Evolutionary conservation across 2,888 invertebrate species (phyloP).

Genomic region (Blomia tropicalis): DNA sequence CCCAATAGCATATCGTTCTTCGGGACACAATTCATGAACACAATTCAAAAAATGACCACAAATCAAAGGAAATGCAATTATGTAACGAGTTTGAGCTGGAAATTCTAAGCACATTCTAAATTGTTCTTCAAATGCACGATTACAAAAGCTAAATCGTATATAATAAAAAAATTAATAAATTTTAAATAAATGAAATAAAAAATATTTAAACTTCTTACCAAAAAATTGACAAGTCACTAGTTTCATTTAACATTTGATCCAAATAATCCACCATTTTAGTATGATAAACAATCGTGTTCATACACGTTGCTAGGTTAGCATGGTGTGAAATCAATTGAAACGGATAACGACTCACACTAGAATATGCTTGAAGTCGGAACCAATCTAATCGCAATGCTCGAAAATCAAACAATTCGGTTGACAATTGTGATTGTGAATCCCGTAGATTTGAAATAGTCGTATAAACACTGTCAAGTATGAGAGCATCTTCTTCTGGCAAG

Average conservation of each 20-base stretch:
- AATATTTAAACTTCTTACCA: conserved; percentile 43
- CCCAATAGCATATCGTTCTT: conserved; percentile 89
- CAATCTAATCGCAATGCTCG: conserved; percentile 86
- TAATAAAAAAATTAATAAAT: conserved; percentile 20
- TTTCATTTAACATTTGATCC: conserved; percentile 88
- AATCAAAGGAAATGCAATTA: conserved; percentile 90
- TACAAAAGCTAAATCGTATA: conserved; percentile 63
- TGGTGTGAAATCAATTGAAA: conserved; percentile 56
- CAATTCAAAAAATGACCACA: conserved; percentile 96
- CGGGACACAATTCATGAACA: conserved; percentile 93
- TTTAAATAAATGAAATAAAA: conserved; percentile 25
- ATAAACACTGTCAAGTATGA: conserved; percentile 78
- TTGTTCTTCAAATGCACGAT: conserved; percentile 88
- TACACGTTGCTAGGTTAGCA: conserved; percentile 65
- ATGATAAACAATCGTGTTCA: conserved; percentile 91
- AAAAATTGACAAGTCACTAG: conserved; percentile 90
- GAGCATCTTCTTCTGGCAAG: conserved; percentile 76
- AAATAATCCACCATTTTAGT: conserved; percentile 94
- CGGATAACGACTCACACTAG: conserved; percentile 64
- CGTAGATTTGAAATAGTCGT: conserved; percentile 61
- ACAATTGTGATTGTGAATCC: conserved; percentile 73
- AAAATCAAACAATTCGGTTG: conserved; percentile 88
- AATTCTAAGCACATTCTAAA: conserved; percentile 98
- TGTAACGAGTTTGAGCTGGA: conserved; percentile 93
- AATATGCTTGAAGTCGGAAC: conserved; percentile 75